Conservation (phyloP, 2,113 vertebrate species). For the Cryptotis parvus region DNA sequence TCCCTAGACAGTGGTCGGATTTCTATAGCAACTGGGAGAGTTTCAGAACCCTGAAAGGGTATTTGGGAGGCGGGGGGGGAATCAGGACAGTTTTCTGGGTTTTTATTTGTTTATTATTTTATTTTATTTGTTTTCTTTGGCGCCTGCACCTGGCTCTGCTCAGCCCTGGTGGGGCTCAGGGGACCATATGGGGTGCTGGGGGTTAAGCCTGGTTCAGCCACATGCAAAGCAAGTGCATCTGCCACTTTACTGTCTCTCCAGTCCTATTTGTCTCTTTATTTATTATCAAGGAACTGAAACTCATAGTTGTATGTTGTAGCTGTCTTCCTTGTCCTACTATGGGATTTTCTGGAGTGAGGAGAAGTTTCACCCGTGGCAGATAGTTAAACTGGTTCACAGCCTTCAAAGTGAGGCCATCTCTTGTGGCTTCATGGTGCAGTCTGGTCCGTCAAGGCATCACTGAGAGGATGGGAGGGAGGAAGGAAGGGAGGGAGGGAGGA, state of each 20-base stretch:
- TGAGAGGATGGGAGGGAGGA: background rate
- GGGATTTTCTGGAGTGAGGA: background rate
- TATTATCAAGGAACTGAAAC: background rate
- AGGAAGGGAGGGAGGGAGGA: no score
- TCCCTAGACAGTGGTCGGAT: constrained; percentile 23
- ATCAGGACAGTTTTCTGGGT: background rate
- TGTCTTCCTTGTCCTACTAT: background rate
- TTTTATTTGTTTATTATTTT: background rate
- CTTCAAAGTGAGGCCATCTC: constrained; percentile 23
- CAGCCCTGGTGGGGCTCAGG: no score
- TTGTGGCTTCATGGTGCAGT: background rate
- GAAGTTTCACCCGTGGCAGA: background rate
- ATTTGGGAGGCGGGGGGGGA: background rate
- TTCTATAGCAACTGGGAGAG: background rate
- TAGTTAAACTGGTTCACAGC: background rate
- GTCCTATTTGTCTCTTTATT: background rate
- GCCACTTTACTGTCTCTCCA: no score
- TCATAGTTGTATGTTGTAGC: background rate
- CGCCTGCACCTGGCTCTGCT: no score
- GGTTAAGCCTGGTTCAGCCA: no score
- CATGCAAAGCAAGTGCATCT: no score
- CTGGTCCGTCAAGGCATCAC: background rate
- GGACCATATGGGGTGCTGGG: no score
- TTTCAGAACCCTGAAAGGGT: constrained; percentile 29
- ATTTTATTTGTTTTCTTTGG: no score